Percentiles rank a stretch among this genome's conserved stretches.
Conservation (phyloP, 2,797 vertebrate species). For the Gobionotothen gibberifrons region DNA sequence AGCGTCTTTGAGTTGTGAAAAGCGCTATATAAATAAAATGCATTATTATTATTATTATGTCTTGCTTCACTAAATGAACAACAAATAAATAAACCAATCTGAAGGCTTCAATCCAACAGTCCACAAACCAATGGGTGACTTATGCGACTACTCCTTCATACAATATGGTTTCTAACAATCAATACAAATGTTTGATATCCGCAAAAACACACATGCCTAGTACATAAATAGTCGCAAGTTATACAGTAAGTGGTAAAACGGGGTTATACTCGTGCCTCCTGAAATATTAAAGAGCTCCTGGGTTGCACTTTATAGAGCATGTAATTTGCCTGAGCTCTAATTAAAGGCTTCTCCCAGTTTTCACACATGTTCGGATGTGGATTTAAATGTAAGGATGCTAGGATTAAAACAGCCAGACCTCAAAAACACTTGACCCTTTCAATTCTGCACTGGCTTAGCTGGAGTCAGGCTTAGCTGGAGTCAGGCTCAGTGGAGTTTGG, state of each 20-base stretch:
- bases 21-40: too few species aligned
- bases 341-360: slow-evolving; percentile 61
- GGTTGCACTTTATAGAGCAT: slow-evolving; percentile 47
- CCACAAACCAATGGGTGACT: too few species aligned
- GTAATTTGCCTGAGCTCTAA: slow-evolving; percentile 57
- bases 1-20: too few species aligned
- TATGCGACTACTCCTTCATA: too few species aligned
- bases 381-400: slow-evolving; percentile 43
- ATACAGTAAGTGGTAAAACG: slow-evolving; percentile 32
- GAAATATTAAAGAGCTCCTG: slow-evolving; percentile 41
- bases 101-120: too few species aligned
- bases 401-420: slow-evolving; percentile 44
- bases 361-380: slow-evolving; percentile 52
- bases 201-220: background rate
- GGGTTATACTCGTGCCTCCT: slow-evolving; percentile 10
- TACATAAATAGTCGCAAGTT: slow-evolving; percentile 24
- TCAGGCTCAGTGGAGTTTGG: slow-evolving; percentile 25
- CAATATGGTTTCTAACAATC: background rate
- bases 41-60: too few species aligned
- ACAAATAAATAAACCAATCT: too few species aligned
- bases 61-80: too few species aligned
- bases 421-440: slow-evolving; percentile 38
- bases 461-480: slow-evolving; percentile 18
- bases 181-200: background rate
- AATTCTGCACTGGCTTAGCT: slow-evolving; percentile 7